Base-by-base conservation (phyloP, 2,888 invertebrate genomes). In the Metallyticus violacea region DNA sequence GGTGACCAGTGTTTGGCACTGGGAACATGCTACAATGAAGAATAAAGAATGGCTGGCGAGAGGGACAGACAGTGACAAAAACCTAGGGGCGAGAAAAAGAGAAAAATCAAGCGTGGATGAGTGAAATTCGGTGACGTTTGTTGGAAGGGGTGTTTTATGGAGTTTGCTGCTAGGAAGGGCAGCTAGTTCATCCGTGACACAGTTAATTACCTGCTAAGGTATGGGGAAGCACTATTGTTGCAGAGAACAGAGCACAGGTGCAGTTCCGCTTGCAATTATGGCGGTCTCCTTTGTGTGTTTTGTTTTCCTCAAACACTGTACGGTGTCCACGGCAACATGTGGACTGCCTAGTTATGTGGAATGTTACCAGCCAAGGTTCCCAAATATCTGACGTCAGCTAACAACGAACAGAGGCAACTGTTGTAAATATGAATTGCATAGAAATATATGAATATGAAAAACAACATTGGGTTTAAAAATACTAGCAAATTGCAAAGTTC, bases 101-200 rank as follows among this genome's bases (percentile, higher is more conserved):
- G 25, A 25, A 83, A 83, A 77, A 77, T 77, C 76, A 77, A 40
- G 83, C 81, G 6, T 77, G 76, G 77, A 62, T 77, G 83, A 83
- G 28, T 28, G 29, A 83, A 83, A 83, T 77, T 83, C 76, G 28
- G 28, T n/a, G 77, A 83, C 77, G 83, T 77, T 83, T 76, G 77
- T 83, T 83, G 83, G 22, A 77, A 28, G 83, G 77, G 83, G 83
- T 83, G 83, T 77, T 77, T 83, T 77, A 83, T 28, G 62, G 62
- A 5, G 81, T 29, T 29, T 7, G 81, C 6, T n/a, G 82, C 7
- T 62, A 28, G 79, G 83, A 40, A 83, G 25, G 30, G 27, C 9
- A 62, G n/a, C 29, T 26, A 80, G 86, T 86, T 86, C 84, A 87
- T 76, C 85, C 80, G 77, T 87, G 81, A 81, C 85, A 62, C 85